A percentile compares a stretch with the other conserved stretches of the same genome.
These are phyloP conservation scores for Pimpla rufipes DNA, from an alignment of 2,888 invertebrate genomes.

Conservation along the genomic window DNA sequence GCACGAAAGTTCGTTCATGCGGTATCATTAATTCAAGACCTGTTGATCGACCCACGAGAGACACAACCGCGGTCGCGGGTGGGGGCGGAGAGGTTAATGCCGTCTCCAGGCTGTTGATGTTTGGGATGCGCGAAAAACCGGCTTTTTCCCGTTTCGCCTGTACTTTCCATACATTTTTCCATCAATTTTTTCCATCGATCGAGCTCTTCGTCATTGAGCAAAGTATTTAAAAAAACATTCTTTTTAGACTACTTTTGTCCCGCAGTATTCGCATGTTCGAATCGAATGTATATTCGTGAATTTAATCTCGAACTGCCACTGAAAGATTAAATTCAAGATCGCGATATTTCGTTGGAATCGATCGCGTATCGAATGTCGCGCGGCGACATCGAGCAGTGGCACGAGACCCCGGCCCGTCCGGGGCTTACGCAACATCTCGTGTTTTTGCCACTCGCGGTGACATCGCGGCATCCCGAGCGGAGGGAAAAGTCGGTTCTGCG, in stretches of 20 bases:
- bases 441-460: background rate
- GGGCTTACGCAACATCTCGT: background rate
- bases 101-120: background rate
- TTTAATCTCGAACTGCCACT: too few species aligned
- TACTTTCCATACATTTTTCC: too few species aligned
- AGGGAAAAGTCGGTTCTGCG: background rate
- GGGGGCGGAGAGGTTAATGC: slow-evolving; percentile 29
- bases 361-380: too few species aligned
- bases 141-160: background rate
- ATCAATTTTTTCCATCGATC: too few species aligned
- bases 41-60: slow-evolving; percentile 54
- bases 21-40: slow-evolving; percentile 62
- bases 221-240: too few species aligned
- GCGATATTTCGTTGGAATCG: too few species aligned
- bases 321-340: too few species aligned
- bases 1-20: slow-evolving; percentile 31
- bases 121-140: background rate
- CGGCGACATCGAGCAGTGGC: background rate
- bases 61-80: background rate
- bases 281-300: too few species aligned
- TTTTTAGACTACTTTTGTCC: too few species aligned
- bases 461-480: background rate
- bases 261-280: too few species aligned
- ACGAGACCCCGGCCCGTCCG: background rate
- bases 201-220: too few species aligned